Conservation (phyloP, 2,888 invertebrate species). For the Serrognathus titanus region DNA sequence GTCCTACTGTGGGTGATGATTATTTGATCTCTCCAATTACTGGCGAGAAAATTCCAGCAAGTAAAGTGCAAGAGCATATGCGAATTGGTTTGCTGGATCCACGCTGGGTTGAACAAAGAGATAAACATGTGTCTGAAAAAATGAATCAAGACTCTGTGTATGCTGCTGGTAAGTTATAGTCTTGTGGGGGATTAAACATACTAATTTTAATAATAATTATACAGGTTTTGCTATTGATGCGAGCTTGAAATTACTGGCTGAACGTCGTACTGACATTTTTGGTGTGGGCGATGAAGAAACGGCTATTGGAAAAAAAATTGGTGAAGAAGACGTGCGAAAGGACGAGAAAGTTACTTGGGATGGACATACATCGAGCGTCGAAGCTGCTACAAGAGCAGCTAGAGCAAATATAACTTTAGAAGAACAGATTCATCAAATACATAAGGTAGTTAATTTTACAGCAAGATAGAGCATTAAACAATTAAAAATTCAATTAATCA, state of each 20-base stretch:
- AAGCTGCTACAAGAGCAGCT: constrained; percentile 91
- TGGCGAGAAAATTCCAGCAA: constrained; percentile 94
- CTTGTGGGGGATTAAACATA: not conserved
- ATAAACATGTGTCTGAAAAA: constrained; percentile 90
- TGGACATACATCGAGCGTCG: constrained; percentile 95
- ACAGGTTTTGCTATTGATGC: constrained; percentile 88
- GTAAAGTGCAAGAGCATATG: constrained; percentile 97
- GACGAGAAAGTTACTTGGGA: constrained; percentile 97
- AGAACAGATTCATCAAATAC: constrained; percentile 96
- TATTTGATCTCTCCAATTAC: constrained; percentile 98
- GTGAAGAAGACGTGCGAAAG: constrained; percentile 77
- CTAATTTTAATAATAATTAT: constrained; percentile 34
- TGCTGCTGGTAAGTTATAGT: constrained; percentile 54
- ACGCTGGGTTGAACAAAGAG: constrained; percentile 95
- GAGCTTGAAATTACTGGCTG: constrained; percentile 91
- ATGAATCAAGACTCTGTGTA: constrained; percentile 86
- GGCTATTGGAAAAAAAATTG: constrained; percentile 97
- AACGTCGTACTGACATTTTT: constrained; percentile 99
- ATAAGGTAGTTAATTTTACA: too few species aligned
- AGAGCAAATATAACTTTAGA: constrained; percentile 93
- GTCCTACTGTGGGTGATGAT: constrained; percentile 72
- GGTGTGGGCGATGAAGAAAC: constrained; percentile 99
- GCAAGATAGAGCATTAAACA: too few species aligned
- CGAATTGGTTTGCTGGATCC: constrained; percentile 94
- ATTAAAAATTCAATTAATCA: too few species aligned